Evolutionary conservation across 2,797 vertebrate genomes (phyloP).

Genomic region (Steatocranus sp.): DNA sequence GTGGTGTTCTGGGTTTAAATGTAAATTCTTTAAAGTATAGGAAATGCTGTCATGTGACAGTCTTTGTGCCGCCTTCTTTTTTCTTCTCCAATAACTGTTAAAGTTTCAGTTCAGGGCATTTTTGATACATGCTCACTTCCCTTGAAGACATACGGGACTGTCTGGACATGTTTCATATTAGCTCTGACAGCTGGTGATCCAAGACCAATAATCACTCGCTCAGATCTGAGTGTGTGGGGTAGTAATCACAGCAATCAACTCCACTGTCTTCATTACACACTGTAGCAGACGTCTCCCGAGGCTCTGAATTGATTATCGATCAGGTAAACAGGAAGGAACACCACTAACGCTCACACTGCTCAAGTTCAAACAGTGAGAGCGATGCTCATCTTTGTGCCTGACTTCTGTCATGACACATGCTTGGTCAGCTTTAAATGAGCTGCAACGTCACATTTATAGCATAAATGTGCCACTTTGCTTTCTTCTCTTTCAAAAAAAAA

Average conservation of each 20-base stretch:
- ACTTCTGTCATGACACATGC: not conserved
- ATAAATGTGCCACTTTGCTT: not conserved
- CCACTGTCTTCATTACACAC: not conserved
- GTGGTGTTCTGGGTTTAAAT: rapidly evolving
- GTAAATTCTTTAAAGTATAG: not conserved
- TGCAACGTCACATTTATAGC: rapidly evolving
- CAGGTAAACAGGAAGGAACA: not conserved
- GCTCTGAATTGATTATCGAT: rapidly evolving
- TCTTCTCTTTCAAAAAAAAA: not conserved
- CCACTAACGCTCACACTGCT: not conserved
- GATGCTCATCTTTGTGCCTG: not conserved
- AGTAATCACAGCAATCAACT: not conserved
- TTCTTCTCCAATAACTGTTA: not conserved
- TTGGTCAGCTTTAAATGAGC: not conserved
- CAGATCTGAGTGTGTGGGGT: not conserved
- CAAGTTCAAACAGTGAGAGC: not conserved
- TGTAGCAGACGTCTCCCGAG: not conserved
- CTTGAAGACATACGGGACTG: rapidly evolving
- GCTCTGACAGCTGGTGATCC: not conserved
- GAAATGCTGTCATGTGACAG: not conserved
- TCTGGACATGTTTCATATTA: not conserved
- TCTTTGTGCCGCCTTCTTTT: not conserved
- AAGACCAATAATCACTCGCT: not conserved
- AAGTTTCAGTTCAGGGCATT: not conserved
- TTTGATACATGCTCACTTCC: not conserved